Evolutionary conservation across 2,113 vertebrate genomes (phyloP), one percentile per base, ranked within the genome.

Genomic region (Cyanoramphus novaezelandiae): DNA sequence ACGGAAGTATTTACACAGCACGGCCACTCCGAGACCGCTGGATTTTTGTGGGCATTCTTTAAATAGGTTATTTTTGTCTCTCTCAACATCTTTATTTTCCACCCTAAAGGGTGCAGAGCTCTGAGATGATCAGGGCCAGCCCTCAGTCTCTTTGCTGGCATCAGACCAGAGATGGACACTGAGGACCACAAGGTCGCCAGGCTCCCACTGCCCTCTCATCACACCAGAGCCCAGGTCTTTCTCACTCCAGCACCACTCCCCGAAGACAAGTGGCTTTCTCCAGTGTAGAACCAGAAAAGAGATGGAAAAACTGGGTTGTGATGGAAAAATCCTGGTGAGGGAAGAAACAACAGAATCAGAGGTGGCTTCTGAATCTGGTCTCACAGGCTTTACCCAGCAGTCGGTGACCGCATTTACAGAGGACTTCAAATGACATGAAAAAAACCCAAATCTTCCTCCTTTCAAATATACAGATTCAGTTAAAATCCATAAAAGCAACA

Each of bases 41-140:
- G 43, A 91, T 89, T 94, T 89, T 92, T 92, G 92, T 94, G 84
- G 93, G 41, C 92, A 78, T 92, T 86, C 90, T 84, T 92, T 63
- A 92, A 95, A 84, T 37, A 57, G 7, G 25, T 37, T 74, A 41
- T 77, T 96, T 86, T 69, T 37, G 81, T 63, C 69, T 76, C 23
- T 60, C 44, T 63, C 46, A n/a, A 50, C 31, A 17, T 79, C 10
- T 44, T 37, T 52, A 49, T 76, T 78, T 82, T 25, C 20, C 2
- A 1, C 67, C 11, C 33, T 77, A 31, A 55, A 55, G 52, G 6
- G 8, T 59, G 16, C 55, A 70, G 77, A 76, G 27, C 53, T 31
- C 27, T 53, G 37, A 83, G 52, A 86, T 18, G n/a, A 27, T 13
- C 37, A 68, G 57, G 72, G 35, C 23, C 59, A 86, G 71, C 19